phyloP scores from a whole-genome alignment of 2,113 vertebrate species.

The Hipposideros armiger region DNA sequence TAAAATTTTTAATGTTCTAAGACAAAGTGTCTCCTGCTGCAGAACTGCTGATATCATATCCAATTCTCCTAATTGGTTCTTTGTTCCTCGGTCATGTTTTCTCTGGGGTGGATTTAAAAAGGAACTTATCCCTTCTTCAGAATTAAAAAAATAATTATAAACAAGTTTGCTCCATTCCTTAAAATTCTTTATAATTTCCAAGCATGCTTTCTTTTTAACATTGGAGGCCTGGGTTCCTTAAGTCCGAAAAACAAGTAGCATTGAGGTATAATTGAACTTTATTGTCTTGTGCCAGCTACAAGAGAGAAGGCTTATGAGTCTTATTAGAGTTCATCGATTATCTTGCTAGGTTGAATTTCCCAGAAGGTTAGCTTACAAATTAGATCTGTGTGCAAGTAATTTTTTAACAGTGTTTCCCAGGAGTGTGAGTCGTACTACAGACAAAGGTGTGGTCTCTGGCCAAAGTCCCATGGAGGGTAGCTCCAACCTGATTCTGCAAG shows the following conservation, averaged over 20 bases:
- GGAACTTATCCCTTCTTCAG: not conserved
- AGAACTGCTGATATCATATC: slow-evolving; percentile 13
- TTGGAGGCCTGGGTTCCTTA: not conserved
- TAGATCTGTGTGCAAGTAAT: not conserved
- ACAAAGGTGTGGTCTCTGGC: not conserved
- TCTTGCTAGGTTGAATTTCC: not conserved
- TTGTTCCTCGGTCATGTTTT: not conserved
- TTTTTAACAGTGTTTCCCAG: not conserved
- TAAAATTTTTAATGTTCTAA: not conserved
- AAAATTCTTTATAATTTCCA: not conserved
- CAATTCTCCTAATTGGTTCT: not conserved
- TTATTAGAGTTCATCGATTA: not conserved
- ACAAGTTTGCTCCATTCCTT: not conserved
- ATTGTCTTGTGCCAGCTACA: not conserved
- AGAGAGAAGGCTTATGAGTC: not conserved
- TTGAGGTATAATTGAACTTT: not conserved
- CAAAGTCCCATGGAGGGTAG: not conserved
- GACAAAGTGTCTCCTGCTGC: not conserved
- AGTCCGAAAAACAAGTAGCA: not conserved
- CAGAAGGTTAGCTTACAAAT: not conserved
- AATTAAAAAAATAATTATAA: not conserved
- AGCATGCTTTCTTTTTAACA: not conserved
- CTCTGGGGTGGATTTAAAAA: not conserved
- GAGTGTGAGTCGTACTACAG: not conserved
- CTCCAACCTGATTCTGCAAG: not conserved